phyloP scores from a whole-genome alignment of 2,797 vertebrate species.

The Phrynocephalus forsythii region DNA sequence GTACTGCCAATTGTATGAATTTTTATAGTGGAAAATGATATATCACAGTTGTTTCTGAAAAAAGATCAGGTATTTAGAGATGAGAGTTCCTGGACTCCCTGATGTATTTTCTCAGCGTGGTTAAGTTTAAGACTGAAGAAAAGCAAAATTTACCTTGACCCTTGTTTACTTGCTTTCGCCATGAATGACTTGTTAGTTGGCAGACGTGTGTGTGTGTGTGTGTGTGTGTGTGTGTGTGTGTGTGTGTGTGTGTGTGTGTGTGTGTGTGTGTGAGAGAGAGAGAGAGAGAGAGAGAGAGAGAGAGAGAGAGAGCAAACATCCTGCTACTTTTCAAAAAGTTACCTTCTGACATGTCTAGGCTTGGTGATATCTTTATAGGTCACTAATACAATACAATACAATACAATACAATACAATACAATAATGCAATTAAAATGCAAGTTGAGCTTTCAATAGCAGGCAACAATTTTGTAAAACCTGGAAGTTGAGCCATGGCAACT shows the following conservation, averaged over 20 bases:
- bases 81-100: slow-evolving; percentile 8
- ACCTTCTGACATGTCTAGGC: no score
- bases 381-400: no score
- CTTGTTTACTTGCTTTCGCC: background rate
- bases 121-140: background rate
- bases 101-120: background rate
- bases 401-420: no score
- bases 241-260: background rate
- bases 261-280: background rate
- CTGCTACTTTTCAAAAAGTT: background rate
- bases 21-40: slow-evolving; percentile 38
- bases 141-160: background rate
- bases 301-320: background rate
- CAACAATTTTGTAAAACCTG: no score
- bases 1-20: slow-evolving; percentile 40
- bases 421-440: no score
- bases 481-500: no score
- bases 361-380: no score
- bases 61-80: slow-evolving; percentile 49
- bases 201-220: background rate
- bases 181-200: background rate
- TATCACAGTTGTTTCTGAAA: slow-evolving; percentile 28
- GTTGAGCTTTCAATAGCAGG: no score
- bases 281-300: no score
- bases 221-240: background rate